Conservation (phyloP, 1,140 invertebrate species). For the Megalopta genalis region DNA sequence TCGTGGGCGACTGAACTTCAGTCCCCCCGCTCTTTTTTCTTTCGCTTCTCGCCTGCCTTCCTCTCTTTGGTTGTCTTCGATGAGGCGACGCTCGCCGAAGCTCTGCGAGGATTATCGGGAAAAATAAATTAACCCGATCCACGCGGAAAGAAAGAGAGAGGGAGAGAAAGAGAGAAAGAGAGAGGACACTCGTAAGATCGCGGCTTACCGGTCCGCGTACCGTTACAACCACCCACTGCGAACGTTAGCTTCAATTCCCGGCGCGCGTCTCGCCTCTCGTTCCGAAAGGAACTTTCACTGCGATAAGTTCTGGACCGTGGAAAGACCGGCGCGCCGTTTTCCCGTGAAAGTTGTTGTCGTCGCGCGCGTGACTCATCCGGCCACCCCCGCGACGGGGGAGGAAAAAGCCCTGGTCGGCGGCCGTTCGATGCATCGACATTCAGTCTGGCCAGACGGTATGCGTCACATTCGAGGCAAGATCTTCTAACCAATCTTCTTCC, state of each 20-base stretch:
- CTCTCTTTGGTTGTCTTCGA: background rate
- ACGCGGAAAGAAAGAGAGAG: too few species aligned
- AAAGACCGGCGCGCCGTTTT: slow-evolving; percentile 4
- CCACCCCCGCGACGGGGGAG: background rate
- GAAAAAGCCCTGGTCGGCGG: background rate
- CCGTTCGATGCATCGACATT: slow-evolving; percentile 10
- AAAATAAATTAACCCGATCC: slow-evolving; percentile 6
- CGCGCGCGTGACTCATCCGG: slow-evolving; percentile 45
- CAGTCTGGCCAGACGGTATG: background rate
- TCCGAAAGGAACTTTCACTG: slow-evolving; percentile 32
- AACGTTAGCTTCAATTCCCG: slow-evolving; percentile 6
- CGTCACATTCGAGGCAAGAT: too few species aligned
- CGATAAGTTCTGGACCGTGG: slow-evolving; percentile 1
- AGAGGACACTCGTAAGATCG: slow-evolving; percentile 17
- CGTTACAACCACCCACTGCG: slow-evolving; percentile 36
- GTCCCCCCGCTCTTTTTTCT: background rate
- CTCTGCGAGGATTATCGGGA: background rate
- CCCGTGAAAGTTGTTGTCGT: slow-evolving; percentile 44
- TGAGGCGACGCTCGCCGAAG: background rate
- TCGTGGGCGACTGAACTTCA: background rate
- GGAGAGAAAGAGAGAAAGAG: too few species aligned
- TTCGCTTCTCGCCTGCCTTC: background rate
- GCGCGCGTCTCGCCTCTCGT: background rate
- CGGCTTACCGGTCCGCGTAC: slow-evolving; percentile 1
- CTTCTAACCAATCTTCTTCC: too few species aligned